A percentile compares a stretch with the other conserved stretches of the same genome.
phyloP scores from a whole-genome alignment of 2,113 vertebrate genomes.

The Oophaga pumilio region DNA sequence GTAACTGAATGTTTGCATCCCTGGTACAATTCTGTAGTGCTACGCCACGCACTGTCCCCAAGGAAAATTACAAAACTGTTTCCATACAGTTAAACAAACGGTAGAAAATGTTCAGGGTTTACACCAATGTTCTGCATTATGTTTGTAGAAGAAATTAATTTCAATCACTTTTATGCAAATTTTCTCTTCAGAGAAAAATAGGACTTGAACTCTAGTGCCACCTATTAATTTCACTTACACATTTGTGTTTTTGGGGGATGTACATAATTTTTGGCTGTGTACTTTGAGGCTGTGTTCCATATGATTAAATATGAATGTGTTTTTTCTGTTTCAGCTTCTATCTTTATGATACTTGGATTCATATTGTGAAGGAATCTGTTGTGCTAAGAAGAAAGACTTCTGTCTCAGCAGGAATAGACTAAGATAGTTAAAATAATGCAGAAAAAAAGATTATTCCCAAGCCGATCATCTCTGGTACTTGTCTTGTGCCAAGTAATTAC shows the following conservation, averaged over 20 bases:
- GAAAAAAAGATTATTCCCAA: slow-evolving; percentile 68
- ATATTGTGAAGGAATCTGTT: slow-evolving; percentile 60
- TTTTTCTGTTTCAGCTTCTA: slow-evolving; percentile 62
- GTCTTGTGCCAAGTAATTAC: slow-evolving; percentile 79
- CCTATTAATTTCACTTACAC: background rate
- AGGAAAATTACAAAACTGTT: background rate
- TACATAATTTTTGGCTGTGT: background rate
- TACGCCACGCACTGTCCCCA: background rate
- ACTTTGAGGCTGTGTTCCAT: slow-evolving; percentile 5
- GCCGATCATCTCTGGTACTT: slow-evolving; percentile 74
- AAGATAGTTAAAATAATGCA: slow-evolving; percentile 75
- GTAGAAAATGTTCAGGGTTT: background rate
- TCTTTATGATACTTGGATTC: slow-evolving; percentile 62
- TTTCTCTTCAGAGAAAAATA: no score
- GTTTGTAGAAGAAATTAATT: background rate
- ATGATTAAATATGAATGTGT: slow-evolving; percentile 20
- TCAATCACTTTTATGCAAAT: background rate
- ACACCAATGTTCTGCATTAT: background rate
- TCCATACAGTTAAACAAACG: background rate
- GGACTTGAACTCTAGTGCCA: no score
- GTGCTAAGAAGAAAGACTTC: slow-evolving; percentile 66
- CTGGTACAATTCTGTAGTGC: background rate
- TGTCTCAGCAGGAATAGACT: slow-evolving; percentile 67
- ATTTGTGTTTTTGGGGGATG: background rate
- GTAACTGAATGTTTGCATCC: background rate